Percentiles rank a stretch among this genome's conserved stretches.
Conservation (phyloP, 2,888 invertebrate genomes). For the Cetonia aurata region DNA sequence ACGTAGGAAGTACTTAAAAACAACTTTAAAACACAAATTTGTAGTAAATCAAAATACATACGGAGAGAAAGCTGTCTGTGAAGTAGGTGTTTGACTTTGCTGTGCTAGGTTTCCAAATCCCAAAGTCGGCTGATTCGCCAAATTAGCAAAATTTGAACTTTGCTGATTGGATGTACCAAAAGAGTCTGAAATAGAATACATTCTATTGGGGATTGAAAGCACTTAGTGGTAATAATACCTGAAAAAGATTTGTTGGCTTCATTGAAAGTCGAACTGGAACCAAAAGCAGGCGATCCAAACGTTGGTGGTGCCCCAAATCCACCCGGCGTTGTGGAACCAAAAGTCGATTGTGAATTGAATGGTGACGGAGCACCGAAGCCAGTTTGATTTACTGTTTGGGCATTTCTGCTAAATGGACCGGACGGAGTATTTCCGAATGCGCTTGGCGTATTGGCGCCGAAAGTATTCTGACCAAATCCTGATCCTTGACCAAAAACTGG, state of each 20-base stretch:
- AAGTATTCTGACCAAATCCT: slow-evolving; percentile 36
- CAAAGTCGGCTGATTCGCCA: slow-evolving; percentile 74
- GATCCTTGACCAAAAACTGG: slow-evolving; percentile 39
- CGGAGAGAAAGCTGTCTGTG: slow-evolving; percentile 63
- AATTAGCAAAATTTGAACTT: slow-evolving; percentile 73
- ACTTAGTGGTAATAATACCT: background rate
- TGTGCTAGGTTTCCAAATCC: slow-evolving; percentile 76
- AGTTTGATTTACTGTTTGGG: slow-evolving; percentile 28
- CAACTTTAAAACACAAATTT: background rate
- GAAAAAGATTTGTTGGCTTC: slow-evolving; percentile 19
- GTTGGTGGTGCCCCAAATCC: slow-evolving; percentile 63
- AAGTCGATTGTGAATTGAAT: slow-evolving; percentile 47
- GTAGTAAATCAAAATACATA: slow-evolving; percentile 50
- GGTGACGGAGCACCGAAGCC: slow-evolving; percentile 45
- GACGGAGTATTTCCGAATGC: slow-evolving; percentile 40
- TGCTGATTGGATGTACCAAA: slow-evolving; percentile 69
- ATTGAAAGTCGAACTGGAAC: slow-evolving; percentile 55
- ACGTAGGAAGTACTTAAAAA: background rate
- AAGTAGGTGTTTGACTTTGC: slow-evolving; percentile 64
- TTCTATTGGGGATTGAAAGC: no score
- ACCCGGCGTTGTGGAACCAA: slow-evolving; percentile 55
- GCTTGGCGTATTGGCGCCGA: slow-evolving; percentile 22
- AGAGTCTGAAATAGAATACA: slow-evolving; percentile 55
- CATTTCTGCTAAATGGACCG: slow-evolving; percentile 42
- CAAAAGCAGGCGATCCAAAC: slow-evolving; percentile 68